phyloP scores from a whole-genome alignment of 23 tunicate species.

The Trididemnum nubilum region DNA sequence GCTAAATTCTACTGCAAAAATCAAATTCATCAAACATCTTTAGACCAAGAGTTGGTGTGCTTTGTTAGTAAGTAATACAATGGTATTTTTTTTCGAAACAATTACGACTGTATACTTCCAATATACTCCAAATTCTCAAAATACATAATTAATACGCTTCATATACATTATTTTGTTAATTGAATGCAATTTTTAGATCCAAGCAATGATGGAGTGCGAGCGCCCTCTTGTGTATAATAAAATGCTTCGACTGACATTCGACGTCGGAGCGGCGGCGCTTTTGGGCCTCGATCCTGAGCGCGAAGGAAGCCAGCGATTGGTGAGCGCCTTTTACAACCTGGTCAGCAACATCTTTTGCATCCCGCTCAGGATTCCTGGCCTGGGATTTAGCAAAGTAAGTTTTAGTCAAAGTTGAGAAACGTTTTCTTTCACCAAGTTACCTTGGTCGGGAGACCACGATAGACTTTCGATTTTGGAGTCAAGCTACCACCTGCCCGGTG shows the following conservation, averaged over 20 bases:
- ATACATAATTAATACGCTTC: too few species aligned
- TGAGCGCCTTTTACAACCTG: conserved; percentile 49
- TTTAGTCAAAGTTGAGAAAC: not conserved
- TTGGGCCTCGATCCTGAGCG: conserved; percentile 44
- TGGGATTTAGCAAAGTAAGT: conserved; percentile 66
- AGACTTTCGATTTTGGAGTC: too few species aligned
- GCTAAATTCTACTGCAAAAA: too few species aligned
- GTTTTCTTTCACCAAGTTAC: not conserved
- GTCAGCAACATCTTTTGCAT: conserved; percentile 76
- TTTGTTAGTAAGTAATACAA: too few species aligned
- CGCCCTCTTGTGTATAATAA: conserved; percentile 50
- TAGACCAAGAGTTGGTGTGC: too few species aligned
- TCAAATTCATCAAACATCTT: too few species aligned
- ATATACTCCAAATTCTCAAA: too few species aligned
- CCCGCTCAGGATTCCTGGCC: conserved; percentile 66
- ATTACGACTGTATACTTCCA: too few species aligned
- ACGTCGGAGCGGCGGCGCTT: conserved; percentile 50
- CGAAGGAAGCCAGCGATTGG: not conserved
- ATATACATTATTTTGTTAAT: too few species aligned
- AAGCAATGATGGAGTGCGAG: conserved; percentile 29
- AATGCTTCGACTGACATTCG: conserved; percentile 65
- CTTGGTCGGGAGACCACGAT: not conserved
- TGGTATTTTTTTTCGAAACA: too few species aligned
- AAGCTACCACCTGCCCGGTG: too few species aligned
- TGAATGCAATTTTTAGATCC: conserved; percentile 11